Conservation (phyloP, 92 coral and sea anemone species). For the Heteractis magnifica region DNA sequence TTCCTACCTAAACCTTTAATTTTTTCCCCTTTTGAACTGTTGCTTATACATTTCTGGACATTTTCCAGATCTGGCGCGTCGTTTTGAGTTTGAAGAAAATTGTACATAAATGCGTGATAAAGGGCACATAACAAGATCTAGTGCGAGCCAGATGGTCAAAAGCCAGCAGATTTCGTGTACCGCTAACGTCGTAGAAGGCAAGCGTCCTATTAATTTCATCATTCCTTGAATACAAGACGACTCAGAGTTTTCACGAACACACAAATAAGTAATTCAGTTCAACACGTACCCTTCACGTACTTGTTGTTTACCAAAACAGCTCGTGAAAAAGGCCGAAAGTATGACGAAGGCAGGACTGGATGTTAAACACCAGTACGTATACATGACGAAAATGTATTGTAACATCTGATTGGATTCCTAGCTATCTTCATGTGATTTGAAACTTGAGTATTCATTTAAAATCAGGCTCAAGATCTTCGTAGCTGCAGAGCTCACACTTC, state of each 20-base stretch:
- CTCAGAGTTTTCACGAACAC: conserved; percentile 6
- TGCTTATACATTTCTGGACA: no score
- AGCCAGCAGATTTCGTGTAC: conserved; percentile 1
- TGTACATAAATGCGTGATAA: neutral
- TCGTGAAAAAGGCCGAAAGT: no score
- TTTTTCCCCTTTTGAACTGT: neutral
- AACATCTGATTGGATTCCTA: no score
- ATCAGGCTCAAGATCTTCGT: no score
- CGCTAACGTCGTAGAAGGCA: neutral
- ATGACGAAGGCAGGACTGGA: no score
- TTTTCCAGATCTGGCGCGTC: neutral
- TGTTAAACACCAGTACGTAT: no score
- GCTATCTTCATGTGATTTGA: no score
- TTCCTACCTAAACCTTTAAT: neutral
- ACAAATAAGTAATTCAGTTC: neutral
- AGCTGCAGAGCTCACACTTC: no score
- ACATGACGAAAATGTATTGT: no score
- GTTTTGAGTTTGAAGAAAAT: neutral
- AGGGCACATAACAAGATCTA: conserved; percentile 1
- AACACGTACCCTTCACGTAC: neutral
- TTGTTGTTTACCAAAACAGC: neutral
- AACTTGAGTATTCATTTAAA: no score
- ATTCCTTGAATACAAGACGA: neutral
- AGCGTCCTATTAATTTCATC: neutral
- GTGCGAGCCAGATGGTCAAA: conserved; percentile 2